Evolutionary conservation across 2,113 vertebrate genomes (phyloP).

Genomic region (Turnix velox): DNA sequence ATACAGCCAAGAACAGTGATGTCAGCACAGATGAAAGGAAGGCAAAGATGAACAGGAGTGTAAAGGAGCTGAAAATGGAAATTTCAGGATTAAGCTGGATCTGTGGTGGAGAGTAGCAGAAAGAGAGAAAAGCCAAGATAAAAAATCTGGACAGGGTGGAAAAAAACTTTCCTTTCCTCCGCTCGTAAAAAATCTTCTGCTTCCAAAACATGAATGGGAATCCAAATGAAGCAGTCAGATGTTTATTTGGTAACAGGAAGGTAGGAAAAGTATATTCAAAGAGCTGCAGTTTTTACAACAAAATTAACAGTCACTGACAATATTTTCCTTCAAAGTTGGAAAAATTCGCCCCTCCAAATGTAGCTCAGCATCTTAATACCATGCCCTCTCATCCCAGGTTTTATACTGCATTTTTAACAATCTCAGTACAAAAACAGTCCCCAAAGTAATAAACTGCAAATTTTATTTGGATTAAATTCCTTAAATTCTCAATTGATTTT

Average conservation of each 20-base stretch:
- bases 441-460: neutral
- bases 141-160: neutral
- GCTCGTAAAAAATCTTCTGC: neutral
- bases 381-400: neutral
- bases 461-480: neutral
- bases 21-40: conserved; percentile 12
- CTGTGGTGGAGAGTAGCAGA: neutral
- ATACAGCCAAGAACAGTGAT: neutral
- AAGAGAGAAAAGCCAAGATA: neutral
- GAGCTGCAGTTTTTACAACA: neutral
- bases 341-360: neutral
- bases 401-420: neutral
- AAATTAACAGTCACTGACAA: neutral
- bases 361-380: neutral
- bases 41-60: neutral
- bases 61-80: conserved; percentile 18
- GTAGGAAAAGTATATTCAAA: neutral
- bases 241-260: neutral
- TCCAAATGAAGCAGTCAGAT: neutral
- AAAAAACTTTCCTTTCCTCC: neutral
- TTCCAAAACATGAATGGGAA: neutral
- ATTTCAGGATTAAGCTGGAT: neutral
- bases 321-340: neutral
- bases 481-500: neutral
- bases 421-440: neutral